Evolutionary conservation across 2,797 vertebrate species (phyloP), one percentile per base, ranked within the genome.

Genomic region (Zenarchopterus dispar): DNA sequence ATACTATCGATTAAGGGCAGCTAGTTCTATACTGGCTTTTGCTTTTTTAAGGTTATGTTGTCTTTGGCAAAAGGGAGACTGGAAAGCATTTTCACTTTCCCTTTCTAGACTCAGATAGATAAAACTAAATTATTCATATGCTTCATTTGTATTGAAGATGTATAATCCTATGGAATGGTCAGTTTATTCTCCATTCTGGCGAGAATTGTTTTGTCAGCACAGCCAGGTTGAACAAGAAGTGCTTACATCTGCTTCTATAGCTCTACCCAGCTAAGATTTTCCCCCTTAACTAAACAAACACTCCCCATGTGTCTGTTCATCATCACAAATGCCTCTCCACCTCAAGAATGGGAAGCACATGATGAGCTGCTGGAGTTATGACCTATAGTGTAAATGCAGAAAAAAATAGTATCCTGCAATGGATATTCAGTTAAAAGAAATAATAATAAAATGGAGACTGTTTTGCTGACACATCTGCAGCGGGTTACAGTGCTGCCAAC

Each of bases 401-500:
- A 68, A 9, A 41, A 65, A 66, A 75, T 42, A 56, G 70, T 62
- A 11, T 45, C 47, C 50, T 22, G 23, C 62, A 24, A 61, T 68
- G 55, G 77, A 64, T 72, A 73, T 69, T 76, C 69, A 75, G 62
- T 58, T 52, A 72, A 73, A 81, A 75, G 52, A 75, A 81, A 55
- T 60, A 76, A 53, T 67, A 76, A 84, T 81, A 77, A 82, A 77
- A 80, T 61, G 53, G 50, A 73, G 68, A 56, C 48, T 48, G 58
- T 89, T 89, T 77, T 88, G 88, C 88, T 89, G 90, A 93, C 85
- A 85, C 85, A 84, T 88, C 79, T 85, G 85, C 76, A 64, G 75
- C 2, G 68, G 68, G 80, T 83, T 81, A 60, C 68, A 28, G 16
- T 18, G 55, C 73, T 78, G 90, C 87, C 86, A 92, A 88, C 70